phyloP scores from a whole-genome alignment of 2,113 vertebrate species.

The Forbesichthys agassizii region DNA sequence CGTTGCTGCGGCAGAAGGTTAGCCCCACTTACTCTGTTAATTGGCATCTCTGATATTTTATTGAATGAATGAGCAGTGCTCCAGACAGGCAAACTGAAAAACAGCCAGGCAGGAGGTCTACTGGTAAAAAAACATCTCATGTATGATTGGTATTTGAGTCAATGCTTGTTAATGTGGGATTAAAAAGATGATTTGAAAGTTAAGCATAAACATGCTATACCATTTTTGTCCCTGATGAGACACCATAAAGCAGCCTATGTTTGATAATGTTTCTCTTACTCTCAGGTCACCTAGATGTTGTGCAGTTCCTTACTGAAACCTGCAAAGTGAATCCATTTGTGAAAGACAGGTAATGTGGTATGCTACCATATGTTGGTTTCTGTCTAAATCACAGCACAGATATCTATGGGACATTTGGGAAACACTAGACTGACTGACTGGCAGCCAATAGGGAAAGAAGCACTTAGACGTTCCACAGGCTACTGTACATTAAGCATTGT shows the following conservation, averaged over 20 bases:
- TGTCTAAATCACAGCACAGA: not conserved
- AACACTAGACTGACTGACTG: too few relatives aligned
- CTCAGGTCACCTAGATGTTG: conserved; percentile 83
- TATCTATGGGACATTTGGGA: not conserved
- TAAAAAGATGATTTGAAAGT: too few relatives aligned
- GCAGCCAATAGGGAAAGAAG: too few relatives aligned
- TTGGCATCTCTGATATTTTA: not conserved
- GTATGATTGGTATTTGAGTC: not conserved
- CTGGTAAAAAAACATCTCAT: not conserved
- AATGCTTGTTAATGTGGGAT: not conserved
- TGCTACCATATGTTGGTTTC: not conserved
- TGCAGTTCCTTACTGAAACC: conserved; percentile 81
- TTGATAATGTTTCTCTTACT: conserved; percentile 1
- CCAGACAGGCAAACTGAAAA: not conserved
- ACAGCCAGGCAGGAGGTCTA: not conserved
- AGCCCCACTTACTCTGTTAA: conserved; percentile 1
- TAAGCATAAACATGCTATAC: not conserved
- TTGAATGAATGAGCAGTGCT: not conserved
- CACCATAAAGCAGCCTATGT: not conserved
- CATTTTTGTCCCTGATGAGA: not conserved
- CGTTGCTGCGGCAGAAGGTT: conserved; percentile 85
- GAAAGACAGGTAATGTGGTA: conserved; percentile 78
- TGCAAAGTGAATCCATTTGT: conserved; percentile 85
- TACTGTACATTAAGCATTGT: too few relatives aligned
- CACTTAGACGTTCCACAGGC: too few relatives aligned